Conservation (phyloP, 2,888 invertebrate genomes). For the Hartigia nigra region DNA sequence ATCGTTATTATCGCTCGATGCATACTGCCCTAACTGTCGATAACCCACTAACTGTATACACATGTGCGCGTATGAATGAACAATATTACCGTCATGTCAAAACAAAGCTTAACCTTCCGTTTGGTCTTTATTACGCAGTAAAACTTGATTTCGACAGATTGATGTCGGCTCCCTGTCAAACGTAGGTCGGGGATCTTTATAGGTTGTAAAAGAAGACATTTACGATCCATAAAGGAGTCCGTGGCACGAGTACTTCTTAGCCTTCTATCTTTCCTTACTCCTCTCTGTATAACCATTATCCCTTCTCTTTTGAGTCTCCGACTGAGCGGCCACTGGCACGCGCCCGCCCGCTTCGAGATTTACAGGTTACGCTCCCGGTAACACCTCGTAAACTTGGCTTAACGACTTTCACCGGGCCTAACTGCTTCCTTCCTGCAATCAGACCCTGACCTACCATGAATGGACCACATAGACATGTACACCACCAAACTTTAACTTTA, state of each 20-base stretch:
- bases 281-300: slow-evolving; percentile 30
- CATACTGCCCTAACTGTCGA: slow-evolving; percentile 39
- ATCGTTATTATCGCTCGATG: slow-evolving; percentile 35
- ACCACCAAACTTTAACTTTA: background rate
- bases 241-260: slow-evolving; percentile 44
- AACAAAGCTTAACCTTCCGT: slow-evolving; percentile 36
- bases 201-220: slow-evolving; percentile 66
- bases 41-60: slow-evolving; percentile 44
- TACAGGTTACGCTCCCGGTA: slow-evolving; percentile 66
- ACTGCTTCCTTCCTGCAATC: slow-evolving; percentile 67
- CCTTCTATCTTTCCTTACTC: slow-evolving; percentile 35
- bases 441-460: slow-evolving; percentile 60
- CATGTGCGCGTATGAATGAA: slow-evolving; percentile 2
- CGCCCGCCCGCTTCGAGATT: slow-evolving; percentile 59
- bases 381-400: slow-evolving; percentile 67
- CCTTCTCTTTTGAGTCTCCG: slow-evolving; percentile 46
- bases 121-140: slow-evolving; percentile 21
- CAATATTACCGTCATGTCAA: slow-evolving; percentile 28
- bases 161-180: slow-evolving; percentile 41
- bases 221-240: slow-evolving; percentile 66
- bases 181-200: slow-evolving; percentile 61
- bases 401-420: slow-evolving; percentile 66
- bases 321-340: slow-evolving; percentile 63
- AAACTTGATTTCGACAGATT: slow-evolving; percentile 25
- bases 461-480: background rate